Conservation (phyloP, 2,797 vertebrate species). For the Pterois miles region DNA sequence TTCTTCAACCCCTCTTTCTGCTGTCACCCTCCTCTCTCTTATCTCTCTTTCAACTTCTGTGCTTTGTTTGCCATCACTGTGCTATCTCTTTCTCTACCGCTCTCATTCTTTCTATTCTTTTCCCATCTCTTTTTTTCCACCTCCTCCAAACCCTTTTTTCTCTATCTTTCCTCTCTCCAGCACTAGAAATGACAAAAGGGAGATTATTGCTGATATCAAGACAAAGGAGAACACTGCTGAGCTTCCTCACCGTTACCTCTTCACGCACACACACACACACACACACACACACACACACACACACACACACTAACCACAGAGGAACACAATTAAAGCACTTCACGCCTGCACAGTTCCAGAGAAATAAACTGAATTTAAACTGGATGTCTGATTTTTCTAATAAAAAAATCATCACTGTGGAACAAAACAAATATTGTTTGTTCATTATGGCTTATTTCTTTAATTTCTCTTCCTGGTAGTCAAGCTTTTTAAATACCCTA, state of each 20-base stretch:
- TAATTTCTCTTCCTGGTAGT: not conserved
- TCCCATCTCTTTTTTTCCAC: not conserved
- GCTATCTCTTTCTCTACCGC: not conserved
- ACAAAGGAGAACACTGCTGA: conserved; percentile 38
- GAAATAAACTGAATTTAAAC: not conserved
- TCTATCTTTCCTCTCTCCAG: not conserved
- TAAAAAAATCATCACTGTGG: not conserved
- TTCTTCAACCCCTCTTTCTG: conserved; percentile 13
- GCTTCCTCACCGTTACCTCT: conserved; percentile 8
- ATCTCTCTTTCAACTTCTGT: not conserved
- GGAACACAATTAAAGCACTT: not conserved
- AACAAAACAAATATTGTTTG: not conserved
- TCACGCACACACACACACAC: not conserved
- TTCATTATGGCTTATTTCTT: not conserved
- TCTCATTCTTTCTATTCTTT: not conserved
- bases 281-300: conserved; percentile 8
- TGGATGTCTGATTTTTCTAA: not conserved
- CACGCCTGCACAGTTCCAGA: not conserved
- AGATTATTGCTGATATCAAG: conserved; percentile 63
- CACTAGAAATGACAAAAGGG: conserved; percentile 49
- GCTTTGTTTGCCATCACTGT: conserved; percentile 9
- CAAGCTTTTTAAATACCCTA: not conserved
- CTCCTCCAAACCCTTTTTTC: not conserved
- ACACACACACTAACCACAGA: not conserved
- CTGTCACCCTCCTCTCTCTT: conserved; percentile 5